A percentile compares a stretch with the other conserved stretches of the same genome.
Conservation (phyloP, 2,113 vertebrate species). For the Bostrychus sinensis region DNA sequence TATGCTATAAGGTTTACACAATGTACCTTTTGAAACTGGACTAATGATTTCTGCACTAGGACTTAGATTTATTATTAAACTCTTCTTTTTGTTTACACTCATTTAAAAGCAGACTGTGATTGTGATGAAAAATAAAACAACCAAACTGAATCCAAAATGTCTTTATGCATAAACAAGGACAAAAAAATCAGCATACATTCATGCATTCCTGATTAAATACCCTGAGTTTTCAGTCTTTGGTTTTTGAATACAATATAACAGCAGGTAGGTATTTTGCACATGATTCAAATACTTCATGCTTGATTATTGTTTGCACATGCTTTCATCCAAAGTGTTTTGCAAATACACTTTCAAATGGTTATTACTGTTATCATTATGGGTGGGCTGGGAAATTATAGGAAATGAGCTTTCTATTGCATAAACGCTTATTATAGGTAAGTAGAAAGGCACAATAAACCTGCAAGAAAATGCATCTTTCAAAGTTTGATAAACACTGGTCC, state of each 20-base stretch:
- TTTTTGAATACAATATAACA: slow-evolving; percentile 19
- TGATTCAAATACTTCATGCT: slow-evolving; percentile 26
- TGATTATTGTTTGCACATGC: slow-evolving; percentile 45
- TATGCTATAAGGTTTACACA: no score
- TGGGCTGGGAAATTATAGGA: slow-evolving; percentile 42
- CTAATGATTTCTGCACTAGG: no score
- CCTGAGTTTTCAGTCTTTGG: slow-evolving; percentile 41
- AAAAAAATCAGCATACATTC: neutral
- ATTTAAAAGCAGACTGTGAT: no score
- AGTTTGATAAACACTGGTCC: no score
- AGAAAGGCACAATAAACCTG: slow-evolving; percentile 44
- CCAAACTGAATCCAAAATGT: neutral
- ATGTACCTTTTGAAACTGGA: no score
- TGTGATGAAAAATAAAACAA: neutral
- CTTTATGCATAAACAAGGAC: neutral
- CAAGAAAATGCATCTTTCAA: no score
- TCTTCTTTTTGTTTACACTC: no score
- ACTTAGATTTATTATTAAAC: no score
- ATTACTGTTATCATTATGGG: slow-evolving; percentile 31
- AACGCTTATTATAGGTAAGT: slow-evolving; percentile 53
- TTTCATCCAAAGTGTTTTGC: slow-evolving; percentile 6
- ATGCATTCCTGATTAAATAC: slow-evolving; percentile 13
- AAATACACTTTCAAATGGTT: slow-evolving; percentile 37
- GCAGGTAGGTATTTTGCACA: slow-evolving; percentile 9
- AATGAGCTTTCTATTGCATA: slow-evolving; percentile 37